These are phyloP conservation scores for Helostoma temminkii DNA, from an alignment of 2,797 vertebrate species.

Conservation along the genomic window DNA sequence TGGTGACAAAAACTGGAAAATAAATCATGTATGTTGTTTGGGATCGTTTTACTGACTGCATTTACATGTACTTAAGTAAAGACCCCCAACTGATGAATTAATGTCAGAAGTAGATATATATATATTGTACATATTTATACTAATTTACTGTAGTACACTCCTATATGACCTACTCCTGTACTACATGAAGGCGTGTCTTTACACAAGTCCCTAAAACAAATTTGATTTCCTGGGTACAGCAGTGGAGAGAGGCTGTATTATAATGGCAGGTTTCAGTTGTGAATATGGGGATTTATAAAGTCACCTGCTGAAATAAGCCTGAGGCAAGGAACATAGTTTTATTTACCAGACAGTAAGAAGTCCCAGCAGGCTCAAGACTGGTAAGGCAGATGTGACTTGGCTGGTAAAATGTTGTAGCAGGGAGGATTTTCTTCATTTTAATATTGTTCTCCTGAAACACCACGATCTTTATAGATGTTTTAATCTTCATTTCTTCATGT, in stretches of 20 bases:
- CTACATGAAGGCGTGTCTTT: not conserved
- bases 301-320: conserved; percentile 15
- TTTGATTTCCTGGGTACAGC: conserved; percentile 13
- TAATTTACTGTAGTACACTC: not conserved
- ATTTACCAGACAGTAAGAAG: conserved; percentile 27
- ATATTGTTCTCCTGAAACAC: no score
- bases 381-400: conserved; percentile 21
- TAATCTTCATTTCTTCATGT: no score
- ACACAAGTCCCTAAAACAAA: not conserved
- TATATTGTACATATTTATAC: no score
- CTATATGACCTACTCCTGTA: not conserved
- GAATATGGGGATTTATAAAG: conserved; percentile 28
- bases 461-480: no score
- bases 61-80: no score
- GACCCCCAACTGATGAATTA: not conserved
- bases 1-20: no score
- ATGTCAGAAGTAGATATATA: not conserved
- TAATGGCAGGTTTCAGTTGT: conserved; percentile 13
- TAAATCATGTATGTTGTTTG: no score
- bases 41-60: no score
- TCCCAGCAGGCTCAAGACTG: conserved; percentile 18
- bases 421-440: conserved; percentile 17
- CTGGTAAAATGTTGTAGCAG: conserved; percentile 1
- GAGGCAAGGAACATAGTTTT: not conserved
- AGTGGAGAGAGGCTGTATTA: conserved; percentile 1